phyloP scores from a whole-genome alignment of 2,113 vertebrate species.

The Cebus imitator region DNA sequence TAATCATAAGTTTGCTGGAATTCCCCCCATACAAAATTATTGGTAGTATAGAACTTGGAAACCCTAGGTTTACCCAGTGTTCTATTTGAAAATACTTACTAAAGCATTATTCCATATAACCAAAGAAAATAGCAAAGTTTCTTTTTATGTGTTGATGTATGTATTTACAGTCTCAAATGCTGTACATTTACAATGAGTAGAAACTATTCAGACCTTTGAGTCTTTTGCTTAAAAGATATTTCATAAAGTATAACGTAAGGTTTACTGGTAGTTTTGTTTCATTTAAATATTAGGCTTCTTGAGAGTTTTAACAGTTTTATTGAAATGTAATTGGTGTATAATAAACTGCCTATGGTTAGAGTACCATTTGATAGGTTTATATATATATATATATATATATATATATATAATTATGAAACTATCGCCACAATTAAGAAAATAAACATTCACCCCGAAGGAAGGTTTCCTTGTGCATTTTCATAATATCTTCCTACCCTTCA shows the following conservation, averaged over 20 bases:
- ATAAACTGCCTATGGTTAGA: neutral
- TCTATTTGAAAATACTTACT: slow-evolving; percentile 3
- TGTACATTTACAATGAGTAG: neutral
- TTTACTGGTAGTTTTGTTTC: neutral
- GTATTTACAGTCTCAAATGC: neutral
- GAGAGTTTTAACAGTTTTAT: slow-evolving; percentile 28
- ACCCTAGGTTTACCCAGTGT: neutral
- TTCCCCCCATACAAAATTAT: slow-evolving; percentile 2
- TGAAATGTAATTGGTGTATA: neutral
- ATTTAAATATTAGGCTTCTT: slow-evolving; percentile 23
- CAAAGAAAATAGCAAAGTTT: neutral
- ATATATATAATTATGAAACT: neutral
- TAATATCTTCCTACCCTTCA: neutral
- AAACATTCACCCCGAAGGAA: neutral
- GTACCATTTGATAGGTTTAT: neutral
- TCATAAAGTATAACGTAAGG: neutral
- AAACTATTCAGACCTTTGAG: slow-evolving; percentile 31
- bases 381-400: neutral
- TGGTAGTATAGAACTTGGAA: neutral
- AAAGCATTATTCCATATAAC: neutral
- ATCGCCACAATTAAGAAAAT: neutral
- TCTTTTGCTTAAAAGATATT: slow-evolving; percentile 14
- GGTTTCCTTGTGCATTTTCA: neutral
- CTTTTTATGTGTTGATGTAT: neutral
- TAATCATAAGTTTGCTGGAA: slow-evolving; percentile 29